phyloP scores from a whole-genome alignment of 2,888 invertebrate genomes.

The Drosophila lutescens region DNA sequence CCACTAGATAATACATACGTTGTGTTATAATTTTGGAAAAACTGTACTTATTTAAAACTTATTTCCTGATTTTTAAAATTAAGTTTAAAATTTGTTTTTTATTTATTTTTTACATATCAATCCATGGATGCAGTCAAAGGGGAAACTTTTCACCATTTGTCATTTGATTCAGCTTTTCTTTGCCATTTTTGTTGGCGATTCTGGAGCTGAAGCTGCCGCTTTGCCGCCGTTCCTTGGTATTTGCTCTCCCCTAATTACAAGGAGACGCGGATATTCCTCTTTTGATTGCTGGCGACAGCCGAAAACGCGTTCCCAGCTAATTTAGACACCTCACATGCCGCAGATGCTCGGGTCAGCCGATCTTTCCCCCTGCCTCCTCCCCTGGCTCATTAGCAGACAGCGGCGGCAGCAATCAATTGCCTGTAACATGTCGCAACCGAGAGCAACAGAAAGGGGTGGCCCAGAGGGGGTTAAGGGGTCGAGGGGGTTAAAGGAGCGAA shows the following conservation, averaged over 20 bases:
- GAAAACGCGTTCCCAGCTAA: constrained; percentile 78
- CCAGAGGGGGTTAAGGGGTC: constrained; percentile 2
- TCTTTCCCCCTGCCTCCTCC: constrained; percentile 4
- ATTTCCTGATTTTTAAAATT: too few relatives aligned
- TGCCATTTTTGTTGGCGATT: neutral
- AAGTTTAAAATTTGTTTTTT: too few relatives aligned
- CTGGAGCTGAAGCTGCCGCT: constrained; percentile 13
- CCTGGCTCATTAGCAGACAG: constrained; percentile 65
- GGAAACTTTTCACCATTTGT: neutral
- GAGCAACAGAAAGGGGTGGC: neutral
- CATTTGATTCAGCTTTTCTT: neutral
- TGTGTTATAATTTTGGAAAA: too few relatives aligned
- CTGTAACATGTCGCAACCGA: constrained; percentile 30
- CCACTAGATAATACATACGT: too few relatives aligned
- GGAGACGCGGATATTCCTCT: constrained; percentile 58
- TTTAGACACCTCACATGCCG: constrained; percentile 78
- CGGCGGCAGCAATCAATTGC: constrained; percentile 45
- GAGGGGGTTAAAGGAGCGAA: constrained; percentile 34
- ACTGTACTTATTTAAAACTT: too few relatives aligned
- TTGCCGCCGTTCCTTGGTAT: constrained; percentile 46
- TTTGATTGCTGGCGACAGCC: constrained; percentile 72
- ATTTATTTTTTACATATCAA: too few relatives aligned
- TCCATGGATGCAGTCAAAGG: too few relatives aligned
- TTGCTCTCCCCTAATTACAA: constrained; percentile 68
- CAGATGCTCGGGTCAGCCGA: constrained; percentile 39